Percentiles rank a stretch among this genome's conserved stretches.
Evolutionary conservation across 1,140 invertebrate species (phyloP).

Genomic region (Zaprionus davidi): DNA sequence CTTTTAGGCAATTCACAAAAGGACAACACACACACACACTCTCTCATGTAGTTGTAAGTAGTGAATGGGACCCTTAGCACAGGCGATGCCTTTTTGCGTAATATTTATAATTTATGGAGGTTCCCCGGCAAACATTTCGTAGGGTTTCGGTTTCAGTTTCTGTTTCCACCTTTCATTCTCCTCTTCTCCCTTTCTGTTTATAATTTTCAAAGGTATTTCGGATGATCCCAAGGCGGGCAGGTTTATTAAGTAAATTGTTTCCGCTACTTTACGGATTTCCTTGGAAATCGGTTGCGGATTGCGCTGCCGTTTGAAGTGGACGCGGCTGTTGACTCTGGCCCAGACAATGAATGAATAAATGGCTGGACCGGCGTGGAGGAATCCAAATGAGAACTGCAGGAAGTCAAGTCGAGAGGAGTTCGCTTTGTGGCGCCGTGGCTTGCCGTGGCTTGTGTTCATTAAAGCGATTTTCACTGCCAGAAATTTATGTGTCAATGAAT

Average conservation of each 20-base stretch:
- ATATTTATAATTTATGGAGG: slow-evolving; percentile 69
- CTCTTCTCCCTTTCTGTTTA: slow-evolving; percentile 29
- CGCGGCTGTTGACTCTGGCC: slow-evolving; percentile 22
- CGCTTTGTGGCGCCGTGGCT: slow-evolving; percentile 4
- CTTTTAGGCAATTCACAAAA: slow-evolving; percentile 58
- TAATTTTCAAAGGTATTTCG: slow-evolving; percentile 59
- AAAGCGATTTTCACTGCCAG: slow-evolving; percentile 55
- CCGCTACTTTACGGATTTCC: slow-evolving; percentile 63
- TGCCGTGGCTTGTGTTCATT: slow-evolving; percentile 42
- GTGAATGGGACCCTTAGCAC: slow-evolving; percentile 18
- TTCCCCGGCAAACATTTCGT: slow-evolving; percentile 28
- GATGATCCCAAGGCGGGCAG: slow-evolving; percentile 34
- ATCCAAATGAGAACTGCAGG: slow-evolving; percentile 20
- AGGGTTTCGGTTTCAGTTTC: neutral
- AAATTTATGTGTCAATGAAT: slow-evolving; percentile 65
- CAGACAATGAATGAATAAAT: slow-evolving; percentile 42
- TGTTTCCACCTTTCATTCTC: neutral
- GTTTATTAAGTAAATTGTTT: slow-evolving; percentile 70
- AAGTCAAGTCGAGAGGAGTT: slow-evolving; percentile 29
- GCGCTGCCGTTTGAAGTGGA: slow-evolving; percentile 46
- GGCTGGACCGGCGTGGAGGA: neutral
- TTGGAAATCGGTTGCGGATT: slow-evolving; percentile 48
- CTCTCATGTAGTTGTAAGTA: slow-evolving; percentile 46
- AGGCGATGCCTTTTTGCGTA: slow-evolving; percentile 54
- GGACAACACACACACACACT: slow-evolving; percentile 20